phyloP scores from a whole-genome alignment of 2,113 vertebrate species.

The Microtus pennsylvanicus region DNA sequence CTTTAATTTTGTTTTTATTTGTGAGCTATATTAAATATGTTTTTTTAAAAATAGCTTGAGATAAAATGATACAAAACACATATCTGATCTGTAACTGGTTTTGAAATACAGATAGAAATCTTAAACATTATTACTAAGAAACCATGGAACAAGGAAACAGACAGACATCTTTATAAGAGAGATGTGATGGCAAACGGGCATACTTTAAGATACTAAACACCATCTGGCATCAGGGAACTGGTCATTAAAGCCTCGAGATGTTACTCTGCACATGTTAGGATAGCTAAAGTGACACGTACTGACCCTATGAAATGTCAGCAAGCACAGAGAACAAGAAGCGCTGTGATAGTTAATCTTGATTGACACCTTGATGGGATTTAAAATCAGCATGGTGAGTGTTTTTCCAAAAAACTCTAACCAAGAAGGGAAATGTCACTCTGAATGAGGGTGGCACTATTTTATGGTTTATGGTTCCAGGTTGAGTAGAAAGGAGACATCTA shows the following conservation, averaged over 20 bases:
- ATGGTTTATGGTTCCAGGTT: not conserved
- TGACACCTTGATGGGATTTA: not conserved
- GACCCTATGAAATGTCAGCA: not conserved
- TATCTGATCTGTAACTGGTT: not conserved
- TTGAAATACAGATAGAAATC: not conserved
- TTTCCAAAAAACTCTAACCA: not conserved
- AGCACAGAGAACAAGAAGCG: not conserved
- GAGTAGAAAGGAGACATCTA: not conserved
- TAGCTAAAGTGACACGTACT: not conserved
- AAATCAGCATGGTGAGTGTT: not conserved
- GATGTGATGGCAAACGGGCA: not conserved
- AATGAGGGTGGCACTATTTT: not conserved
- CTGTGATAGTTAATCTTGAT: not conserved
- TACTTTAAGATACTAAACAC: not conserved
- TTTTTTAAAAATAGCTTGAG: constrained; percentile 11
- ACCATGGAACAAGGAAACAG: not conserved
- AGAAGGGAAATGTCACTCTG: not conserved
- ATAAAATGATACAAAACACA: not conserved
- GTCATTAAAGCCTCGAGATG: not conserved
- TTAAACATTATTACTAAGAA: not conserved
- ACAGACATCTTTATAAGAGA: not conserved
- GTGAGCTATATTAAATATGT: not conserved
- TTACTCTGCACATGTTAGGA: not conserved
- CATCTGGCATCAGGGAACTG: not conserved
- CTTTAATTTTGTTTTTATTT: constrained; percentile 36